phyloP scores from a whole-genome alignment of 2,113 vertebrate species.

The Hemiscyllium ocellatum region DNA sequence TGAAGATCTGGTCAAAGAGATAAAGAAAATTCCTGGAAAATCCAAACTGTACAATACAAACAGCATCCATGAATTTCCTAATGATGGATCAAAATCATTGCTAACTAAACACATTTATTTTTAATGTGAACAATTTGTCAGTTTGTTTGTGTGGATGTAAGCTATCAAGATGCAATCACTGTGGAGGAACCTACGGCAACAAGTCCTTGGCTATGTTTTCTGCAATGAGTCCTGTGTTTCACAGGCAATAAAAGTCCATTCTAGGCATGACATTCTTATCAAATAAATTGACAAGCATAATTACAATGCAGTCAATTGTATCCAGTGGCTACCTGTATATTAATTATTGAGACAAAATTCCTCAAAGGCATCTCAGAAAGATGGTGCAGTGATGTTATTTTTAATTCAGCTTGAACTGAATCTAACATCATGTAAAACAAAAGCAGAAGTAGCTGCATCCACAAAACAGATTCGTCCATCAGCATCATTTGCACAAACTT shows the following conservation, averaged over 20 bases:
- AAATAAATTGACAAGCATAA: constrained; percentile 2
- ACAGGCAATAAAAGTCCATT: not conserved
- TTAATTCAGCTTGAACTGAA: not conserved
- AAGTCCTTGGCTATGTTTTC: too few species aligned
- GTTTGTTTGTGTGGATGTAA: not conserved
- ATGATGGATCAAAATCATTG: not conserved
- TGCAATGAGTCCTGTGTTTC: not conserved
- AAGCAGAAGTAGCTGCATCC: not conserved
- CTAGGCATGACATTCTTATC: not conserved
- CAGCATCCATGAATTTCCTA: not conserved
- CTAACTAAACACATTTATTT: not conserved
- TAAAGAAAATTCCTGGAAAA: too few species aligned
- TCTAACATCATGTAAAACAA: not conserved
- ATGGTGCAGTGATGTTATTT: not conserved
- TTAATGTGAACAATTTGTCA: not conserved
- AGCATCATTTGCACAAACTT: not conserved
- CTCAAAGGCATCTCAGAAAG: not conserved
- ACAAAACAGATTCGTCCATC: not conserved
- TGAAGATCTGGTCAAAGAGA: too few species aligned
- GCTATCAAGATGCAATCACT: not conserved
- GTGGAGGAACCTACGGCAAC: not conserved
- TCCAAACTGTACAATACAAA: too few species aligned
- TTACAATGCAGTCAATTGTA: not conserved
- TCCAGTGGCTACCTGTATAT: not conserved
- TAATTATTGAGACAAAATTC: not conserved